Conservation (phyloP, 2,113 vertebrate species). For the Pollachius pollachius region DNA sequence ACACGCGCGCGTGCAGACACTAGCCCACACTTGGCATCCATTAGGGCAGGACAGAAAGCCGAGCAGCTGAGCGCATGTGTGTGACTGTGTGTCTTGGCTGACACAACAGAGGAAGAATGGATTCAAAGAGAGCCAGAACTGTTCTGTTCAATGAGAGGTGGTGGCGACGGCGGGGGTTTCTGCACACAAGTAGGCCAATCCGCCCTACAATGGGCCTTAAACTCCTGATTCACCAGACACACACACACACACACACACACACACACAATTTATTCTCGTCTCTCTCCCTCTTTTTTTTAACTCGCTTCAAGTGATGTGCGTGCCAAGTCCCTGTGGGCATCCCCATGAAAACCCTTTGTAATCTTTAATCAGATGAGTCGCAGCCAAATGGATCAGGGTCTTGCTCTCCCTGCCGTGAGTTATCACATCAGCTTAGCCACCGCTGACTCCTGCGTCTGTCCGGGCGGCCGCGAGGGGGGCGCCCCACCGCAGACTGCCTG, state of each 20-base stretch:
- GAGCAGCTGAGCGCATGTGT: constrained; percentile 57
- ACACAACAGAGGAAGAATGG: constrained; percentile 52
- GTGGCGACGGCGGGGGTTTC: constrained; percentile 4
- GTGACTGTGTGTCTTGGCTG: constrained; percentile 62
- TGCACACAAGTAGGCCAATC: constrained; percentile 41
- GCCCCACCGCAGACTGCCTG: too few species aligned
- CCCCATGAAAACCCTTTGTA: constrained; percentile 3
- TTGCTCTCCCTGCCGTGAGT: not conserved
- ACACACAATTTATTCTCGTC: not conserved
- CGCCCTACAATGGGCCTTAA: constrained; percentile 44
- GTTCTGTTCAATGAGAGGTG: constrained; percentile 38
- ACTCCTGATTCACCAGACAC: constrained; percentile 30
- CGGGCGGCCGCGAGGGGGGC: too few species aligned
- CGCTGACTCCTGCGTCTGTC: not conserved
- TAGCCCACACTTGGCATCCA: constrained; percentile 58
- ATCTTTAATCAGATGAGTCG: constrained; percentile 19
- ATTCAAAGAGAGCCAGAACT: constrained; percentile 59
- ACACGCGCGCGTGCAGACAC: not conserved
- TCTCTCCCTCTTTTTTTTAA: not conserved
- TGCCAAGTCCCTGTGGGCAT: not conserved
- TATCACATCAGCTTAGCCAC: constrained; percentile 1
- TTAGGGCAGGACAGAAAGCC: constrained; percentile 65
- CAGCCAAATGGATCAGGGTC: not conserved
- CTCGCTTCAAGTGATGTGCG: not conserved
- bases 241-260: constrained; percentile 3